Conservation (phyloP, 2,113 vertebrate species). For the Phyllostomus discolor region DNA sequence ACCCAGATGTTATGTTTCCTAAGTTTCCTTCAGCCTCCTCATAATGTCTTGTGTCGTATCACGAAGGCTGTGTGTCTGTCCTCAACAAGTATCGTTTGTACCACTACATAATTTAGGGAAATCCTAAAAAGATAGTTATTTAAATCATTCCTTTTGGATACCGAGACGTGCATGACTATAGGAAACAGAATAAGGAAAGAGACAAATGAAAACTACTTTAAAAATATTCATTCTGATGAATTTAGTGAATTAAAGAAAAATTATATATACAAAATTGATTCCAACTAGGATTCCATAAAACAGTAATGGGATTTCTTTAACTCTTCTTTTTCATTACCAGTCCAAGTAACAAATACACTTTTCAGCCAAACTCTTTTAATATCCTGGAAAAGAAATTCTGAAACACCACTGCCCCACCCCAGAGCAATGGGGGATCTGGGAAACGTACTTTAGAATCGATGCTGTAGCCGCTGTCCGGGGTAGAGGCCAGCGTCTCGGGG, state of each 20-base stretch:
- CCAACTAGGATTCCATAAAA: background rate
- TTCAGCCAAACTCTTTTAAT: background rate
- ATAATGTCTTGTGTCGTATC: background rate
- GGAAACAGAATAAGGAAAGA: background rate
- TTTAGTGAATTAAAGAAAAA: background rate
- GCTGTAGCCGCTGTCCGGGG: conserved; percentile 97
- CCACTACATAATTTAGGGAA: background rate
- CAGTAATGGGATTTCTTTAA: background rate
- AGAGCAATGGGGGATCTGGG: background rate
- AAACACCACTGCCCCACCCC: background rate
- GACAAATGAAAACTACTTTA: background rate
- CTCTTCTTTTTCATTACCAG: background rate
- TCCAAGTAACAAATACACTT: background rate
- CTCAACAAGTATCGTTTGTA: background rate
- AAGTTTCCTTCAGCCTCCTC: background rate
- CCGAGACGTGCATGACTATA: background rate
- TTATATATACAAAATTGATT: background rate
- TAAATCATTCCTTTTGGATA: background rate
- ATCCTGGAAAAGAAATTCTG: background rate
- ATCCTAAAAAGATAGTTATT: background rate
- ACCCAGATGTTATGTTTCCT: background rate
- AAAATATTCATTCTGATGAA: background rate
- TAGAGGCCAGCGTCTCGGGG: conserved; percentile 98
- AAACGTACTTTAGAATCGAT: conserved; percentile 94
- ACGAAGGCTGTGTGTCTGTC: background rate